These are phyloP conservation scores for Molorchus minor DNA, from an alignment of 2,888 invertebrate species.

Conservation along the genomic window DNA sequence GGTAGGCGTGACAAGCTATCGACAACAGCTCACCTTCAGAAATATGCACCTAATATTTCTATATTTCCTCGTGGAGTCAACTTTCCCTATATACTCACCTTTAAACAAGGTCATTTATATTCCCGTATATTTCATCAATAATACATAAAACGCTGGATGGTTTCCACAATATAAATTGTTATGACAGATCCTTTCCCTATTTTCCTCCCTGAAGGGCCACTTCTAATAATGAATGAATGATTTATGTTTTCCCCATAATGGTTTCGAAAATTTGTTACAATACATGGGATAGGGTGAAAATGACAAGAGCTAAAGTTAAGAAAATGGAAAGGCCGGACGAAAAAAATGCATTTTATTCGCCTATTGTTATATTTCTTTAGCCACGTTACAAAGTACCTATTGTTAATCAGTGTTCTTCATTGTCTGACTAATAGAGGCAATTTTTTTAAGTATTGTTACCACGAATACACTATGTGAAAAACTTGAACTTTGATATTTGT, in stretches of 20 bases:
- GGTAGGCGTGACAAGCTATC: too few species aligned
- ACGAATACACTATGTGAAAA: too few species aligned
- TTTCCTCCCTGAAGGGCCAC: conserved; percentile 29
- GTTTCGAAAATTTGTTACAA: conserved; percentile 18
- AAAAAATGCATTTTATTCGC: neutral
- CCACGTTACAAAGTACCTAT: too few species aligned
- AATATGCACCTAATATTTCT: too few species aligned
- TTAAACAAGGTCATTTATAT: conserved; percentile 19
- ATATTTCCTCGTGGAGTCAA: too few species aligned
- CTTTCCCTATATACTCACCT: conserved; percentile 5
- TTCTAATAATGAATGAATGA: conserved; percentile 41
- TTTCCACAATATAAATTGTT: conserved; percentile 39
- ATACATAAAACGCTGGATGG: conserved; percentile 26
- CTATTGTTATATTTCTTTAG: too few species aligned
- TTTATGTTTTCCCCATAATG: conserved; percentile 30
- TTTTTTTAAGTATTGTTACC: too few species aligned
- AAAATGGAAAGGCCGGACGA: neutral
- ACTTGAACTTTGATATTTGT: too few species aligned
- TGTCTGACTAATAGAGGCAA: too few species aligned
- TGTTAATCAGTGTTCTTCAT: too few species aligned
- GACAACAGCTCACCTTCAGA: too few species aligned
- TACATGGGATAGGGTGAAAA: conserved; percentile 23
- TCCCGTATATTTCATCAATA: conserved; percentile 29
- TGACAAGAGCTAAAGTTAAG: conserved; percentile 24
- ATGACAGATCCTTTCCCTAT: conserved; percentile 38